phyloP scores from a whole-genome alignment of 1,140 invertebrate species.

The Sycophaga agraensis region DNA sequence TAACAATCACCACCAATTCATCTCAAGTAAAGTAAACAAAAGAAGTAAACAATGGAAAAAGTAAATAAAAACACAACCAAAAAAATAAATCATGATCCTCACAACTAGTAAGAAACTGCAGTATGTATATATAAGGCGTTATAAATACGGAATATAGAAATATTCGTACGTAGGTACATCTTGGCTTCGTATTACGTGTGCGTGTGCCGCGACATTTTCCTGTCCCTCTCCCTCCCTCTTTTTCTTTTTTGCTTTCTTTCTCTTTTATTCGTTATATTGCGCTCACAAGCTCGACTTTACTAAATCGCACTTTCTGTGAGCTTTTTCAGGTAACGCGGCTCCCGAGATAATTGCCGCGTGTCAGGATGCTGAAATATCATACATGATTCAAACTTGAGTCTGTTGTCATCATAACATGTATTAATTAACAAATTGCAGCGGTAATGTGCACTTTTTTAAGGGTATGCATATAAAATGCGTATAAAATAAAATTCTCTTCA shows the following conservation, averaged over 20 bases:
- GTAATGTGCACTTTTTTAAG: too few species aligned
- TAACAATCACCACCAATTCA: constrained; percentile 35
- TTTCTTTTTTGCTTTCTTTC: constrained; percentile 40
- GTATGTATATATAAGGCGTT: constrained; percentile 34
- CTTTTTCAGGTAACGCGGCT: constrained; percentile 41
- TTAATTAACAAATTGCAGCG: too few species aligned
- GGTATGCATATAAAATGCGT: too few species aligned
- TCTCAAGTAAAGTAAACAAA: constrained; percentile 30
- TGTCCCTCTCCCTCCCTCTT: constrained; percentile 36
- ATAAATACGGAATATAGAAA: constrained; percentile 40
- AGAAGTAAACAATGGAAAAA: constrained; percentile 35
- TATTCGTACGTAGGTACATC: constrained; percentile 49
- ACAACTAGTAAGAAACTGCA: constrained; percentile 34
- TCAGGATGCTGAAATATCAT: constrained; percentile 58
- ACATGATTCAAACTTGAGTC: constrained; percentile 32
- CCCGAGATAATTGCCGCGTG: constrained; percentile 51
- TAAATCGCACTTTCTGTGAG: constrained; percentile 26
- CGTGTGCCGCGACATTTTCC: constrained; percentile 49
- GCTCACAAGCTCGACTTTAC: too few species aligned
- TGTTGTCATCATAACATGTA: neutral
- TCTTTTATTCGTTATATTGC: constrained; percentile 28
- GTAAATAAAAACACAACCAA: constrained; percentile 54
- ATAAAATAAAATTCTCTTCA: too few species aligned
- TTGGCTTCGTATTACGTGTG: constrained; percentile 56
- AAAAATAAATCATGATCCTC: constrained; percentile 45